phyloP scores from a whole-genome alignment of 1,140 invertebrate genomes.

The Carposina sasakii region DNA sequence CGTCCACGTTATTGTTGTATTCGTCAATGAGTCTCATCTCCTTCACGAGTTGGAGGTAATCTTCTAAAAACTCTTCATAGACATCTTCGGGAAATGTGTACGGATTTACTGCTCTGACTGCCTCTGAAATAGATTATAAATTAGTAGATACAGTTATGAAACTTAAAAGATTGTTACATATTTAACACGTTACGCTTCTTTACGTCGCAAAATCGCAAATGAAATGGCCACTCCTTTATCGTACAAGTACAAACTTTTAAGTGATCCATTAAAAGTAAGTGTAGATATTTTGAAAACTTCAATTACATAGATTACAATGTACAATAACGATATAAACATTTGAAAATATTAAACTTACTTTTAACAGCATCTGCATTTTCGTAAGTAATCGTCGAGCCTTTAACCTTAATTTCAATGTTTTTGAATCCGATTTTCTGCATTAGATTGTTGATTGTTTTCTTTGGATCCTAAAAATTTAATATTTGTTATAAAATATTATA shows the following conservation, averaged over 20 bases:
- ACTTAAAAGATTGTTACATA: no score
- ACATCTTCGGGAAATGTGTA: slow-evolving; percentile 80
- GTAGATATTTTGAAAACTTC: background rate
- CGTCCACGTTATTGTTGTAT: slow-evolving; percentile 51
- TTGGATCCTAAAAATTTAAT: slow-evolving; percentile 74
- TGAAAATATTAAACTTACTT: slow-evolving; percentile 71
- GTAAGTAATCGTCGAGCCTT: slow-evolving; percentile 77
- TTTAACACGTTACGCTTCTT: no score
- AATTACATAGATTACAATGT: background rate
- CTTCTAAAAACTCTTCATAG: slow-evolving; percentile 77
- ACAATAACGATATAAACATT: background rate
- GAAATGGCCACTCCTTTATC: no score
- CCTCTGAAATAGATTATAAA: slow-evolving; percentile 68
- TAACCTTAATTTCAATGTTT: slow-evolving; percentile 76
- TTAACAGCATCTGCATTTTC: slow-evolving; percentile 73
- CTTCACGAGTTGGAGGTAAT: slow-evolving; percentile 70
- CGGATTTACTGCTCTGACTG: slow-evolving; percentile 82
- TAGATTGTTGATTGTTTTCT: slow-evolving; percentile 74
- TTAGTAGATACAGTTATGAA: no score
- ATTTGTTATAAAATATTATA: no score
- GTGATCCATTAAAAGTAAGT: background rate
- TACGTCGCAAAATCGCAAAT: no score
- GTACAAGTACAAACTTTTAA: background rate
- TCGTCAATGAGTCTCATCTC: slow-evolving; percentile 65
- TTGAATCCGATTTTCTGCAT: slow-evolving; percentile 79